Evolutionary conservation across 2,113 vertebrate species (phyloP), one percentile per base, ranked within the genome.

Genomic region (Puntigrus tetrazona): DNA sequence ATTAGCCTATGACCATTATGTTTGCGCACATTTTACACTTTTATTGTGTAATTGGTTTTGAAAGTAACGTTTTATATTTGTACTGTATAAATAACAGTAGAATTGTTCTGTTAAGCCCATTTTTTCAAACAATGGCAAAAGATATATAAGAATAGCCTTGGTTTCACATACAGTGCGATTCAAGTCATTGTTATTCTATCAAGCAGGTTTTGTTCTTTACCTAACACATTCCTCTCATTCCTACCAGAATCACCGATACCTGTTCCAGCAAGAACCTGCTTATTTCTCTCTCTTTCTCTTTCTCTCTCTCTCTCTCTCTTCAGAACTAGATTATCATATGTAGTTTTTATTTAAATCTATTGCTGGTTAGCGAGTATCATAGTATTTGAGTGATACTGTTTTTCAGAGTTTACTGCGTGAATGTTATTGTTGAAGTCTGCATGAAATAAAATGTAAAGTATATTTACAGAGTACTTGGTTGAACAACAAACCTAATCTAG

Each of bases 151-250:
- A 77, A 25, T 38, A 77, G 75, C 50, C 1, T 77, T 57, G 11
- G 31, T 57, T 57, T 77, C 20, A 55, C 36, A 22, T 77, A n/a
- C 50, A 78, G 50, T 38, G 10, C 1, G 31, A 77, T 77, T 77
- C 3, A 27, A 1, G 55, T 61, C 34, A 61, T 27, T 61, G 55
- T 61, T 78, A 61, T 36, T 78, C 77, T 10, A 29, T 55, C 25
- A 20, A 78, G 77, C 59, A 67, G 29, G 69, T 50, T 78, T 81
- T 83, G 89, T 50, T 20, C 85, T 47, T 59, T 65, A 18, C 11
- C 45, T 38, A 16, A 20, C 70, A 82, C 91, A 94, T 94, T 93
- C 91, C 91, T 82, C n/a, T 79, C 90, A 90, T 94, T 70, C 88
- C 83, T 0, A n/a, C 14, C 14, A 70, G 31, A 7, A 57, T 69